Conservation (phyloP, 2,888 invertebrate species). For the Erebia epiphron region DNA sequence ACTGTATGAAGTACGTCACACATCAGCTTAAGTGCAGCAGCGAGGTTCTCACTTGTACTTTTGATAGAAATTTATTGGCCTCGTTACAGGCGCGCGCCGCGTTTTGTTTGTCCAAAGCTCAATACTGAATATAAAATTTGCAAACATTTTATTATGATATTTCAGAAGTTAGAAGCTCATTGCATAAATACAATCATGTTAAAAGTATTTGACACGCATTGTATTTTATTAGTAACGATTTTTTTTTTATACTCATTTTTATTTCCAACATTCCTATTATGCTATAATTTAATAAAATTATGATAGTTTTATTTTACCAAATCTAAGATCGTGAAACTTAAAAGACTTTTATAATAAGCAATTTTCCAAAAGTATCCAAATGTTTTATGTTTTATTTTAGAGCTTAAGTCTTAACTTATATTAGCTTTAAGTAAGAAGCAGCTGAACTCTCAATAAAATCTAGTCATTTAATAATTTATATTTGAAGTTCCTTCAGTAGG, state of each 20-base stretch:
- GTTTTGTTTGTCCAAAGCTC: not conserved
- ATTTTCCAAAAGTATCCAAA: constrained; percentile 9
- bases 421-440: not conserved
- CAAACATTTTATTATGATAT: not conserved
- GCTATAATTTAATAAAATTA: too few species aligned
- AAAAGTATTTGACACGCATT: not conserved
- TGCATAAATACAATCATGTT: not conserved
- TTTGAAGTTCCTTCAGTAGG: constrained; percentile 30
- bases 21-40: too few species aligned
- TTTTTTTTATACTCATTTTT: constrained; percentile 16
- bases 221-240: not conserved
- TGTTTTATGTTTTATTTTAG: not conserved
- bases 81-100: not conserved
- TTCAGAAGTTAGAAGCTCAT: not conserved
- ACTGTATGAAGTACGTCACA: too few species aligned
- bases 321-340: not conserved
- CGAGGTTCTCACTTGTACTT: too few species aligned
- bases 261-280: constrained; percentile 13
- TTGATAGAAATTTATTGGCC: too few species aligned
- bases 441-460: constrained; percentile 22
- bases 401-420: not conserved
- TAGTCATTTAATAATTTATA: constrained; percentile 28
- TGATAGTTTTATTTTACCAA: constrained; percentile 11
- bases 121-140: not conserved
- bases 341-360: not conserved